Percentiles rank a stretch among this genome's conserved stretches.
These are phyloP conservation scores for Enteromius afrohamiltoni DNA, from an alignment of 2,797 vertebrate genomes.

Conservation along the genomic window DNA sequence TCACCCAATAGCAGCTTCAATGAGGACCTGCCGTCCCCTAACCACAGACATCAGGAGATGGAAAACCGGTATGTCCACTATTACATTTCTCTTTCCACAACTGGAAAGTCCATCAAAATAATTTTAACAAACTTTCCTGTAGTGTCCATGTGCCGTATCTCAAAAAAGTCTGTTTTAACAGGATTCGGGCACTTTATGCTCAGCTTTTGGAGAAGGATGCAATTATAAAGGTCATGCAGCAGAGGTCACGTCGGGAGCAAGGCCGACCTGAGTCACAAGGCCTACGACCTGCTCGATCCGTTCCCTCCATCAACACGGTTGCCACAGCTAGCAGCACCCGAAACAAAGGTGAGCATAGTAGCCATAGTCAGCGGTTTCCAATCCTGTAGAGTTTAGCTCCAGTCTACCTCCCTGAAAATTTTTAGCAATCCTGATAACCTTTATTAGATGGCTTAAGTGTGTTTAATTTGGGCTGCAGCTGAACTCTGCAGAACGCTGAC, in stretches of 20 bases:
- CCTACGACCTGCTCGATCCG: slow-evolving; percentile 88
- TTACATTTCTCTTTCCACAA: background rate
- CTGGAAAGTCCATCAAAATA: background rate
- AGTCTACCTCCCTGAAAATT: background rate
- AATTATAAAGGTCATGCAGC: slow-evolving; percentile 93
- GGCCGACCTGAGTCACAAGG: slow-evolving; percentile 79
- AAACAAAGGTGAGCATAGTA: slow-evolving; percentile 77
- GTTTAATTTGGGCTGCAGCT: background rate
- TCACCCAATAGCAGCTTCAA: slow-evolving; percentile 95
- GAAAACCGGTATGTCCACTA: slow-evolving; percentile 84
- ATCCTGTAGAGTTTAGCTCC: background rate
- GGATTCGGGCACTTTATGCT: slow-evolving; percentile 90
- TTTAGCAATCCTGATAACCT: background rate
- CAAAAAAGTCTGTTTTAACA: slow-evolving; percentile 59
- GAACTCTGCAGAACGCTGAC: background rate
- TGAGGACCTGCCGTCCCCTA: slow-evolving; percentile 83
- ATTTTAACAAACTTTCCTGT: background rate
- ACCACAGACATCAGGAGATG: slow-evolving; percentile 93
- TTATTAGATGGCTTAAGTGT: background rate
- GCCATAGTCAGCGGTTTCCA: background rate
- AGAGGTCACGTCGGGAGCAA: slow-evolving; percentile 87
- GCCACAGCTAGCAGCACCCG: slow-evolving; percentile 48
- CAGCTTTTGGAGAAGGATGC: slow-evolving; percentile 97
- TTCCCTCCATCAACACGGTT: slow-evolving; percentile 84
- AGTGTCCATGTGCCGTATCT: background rate